Conservation (phyloP, 2,797 vertebrate genomes). For the Propithecus perrieri region DNA sequence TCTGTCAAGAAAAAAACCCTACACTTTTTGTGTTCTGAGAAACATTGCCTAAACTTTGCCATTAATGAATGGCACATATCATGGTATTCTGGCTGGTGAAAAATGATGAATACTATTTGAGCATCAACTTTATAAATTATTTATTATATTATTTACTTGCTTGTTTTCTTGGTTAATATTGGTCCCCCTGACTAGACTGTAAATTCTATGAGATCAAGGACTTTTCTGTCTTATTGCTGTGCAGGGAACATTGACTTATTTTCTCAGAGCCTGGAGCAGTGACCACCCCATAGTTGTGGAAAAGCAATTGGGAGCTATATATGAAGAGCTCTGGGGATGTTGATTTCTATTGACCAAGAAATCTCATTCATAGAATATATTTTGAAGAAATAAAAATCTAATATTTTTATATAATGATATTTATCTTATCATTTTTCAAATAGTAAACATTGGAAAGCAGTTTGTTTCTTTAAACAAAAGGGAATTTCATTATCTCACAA, state of each 20-base stretch:
- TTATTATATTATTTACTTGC: neutral
- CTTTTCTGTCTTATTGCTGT: neutral
- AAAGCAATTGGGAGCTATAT: neutral
- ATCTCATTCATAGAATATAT: neutral
- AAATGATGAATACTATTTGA: neutral
- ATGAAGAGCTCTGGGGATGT: neutral
- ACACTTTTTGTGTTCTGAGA: neutral
- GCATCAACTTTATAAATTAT: neutral
- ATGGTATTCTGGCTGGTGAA: neutral
- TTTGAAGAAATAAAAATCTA: constrained; percentile 25
- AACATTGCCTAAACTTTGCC: neutral
- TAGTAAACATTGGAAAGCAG: constrained; percentile 2
- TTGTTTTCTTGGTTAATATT: neutral
- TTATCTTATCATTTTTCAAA: constrained; percentile 13
- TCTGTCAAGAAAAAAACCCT: neutral
- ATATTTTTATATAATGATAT: constrained; percentile 11
- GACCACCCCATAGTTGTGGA: neutral
- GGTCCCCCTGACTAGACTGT: neutral
- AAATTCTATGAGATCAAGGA: neutral
- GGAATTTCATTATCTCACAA: neutral
- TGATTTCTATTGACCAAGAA: neutral
- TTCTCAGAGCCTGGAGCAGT: neutral
- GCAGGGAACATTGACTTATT: neutral
- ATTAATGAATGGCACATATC: neutral
- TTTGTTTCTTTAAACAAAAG: constrained; percentile 22